These are phyloP conservation scores for Alosa sapidissima DNA, from an alignment of 2,797 vertebrate species.

Conservation along the genomic window DNA sequence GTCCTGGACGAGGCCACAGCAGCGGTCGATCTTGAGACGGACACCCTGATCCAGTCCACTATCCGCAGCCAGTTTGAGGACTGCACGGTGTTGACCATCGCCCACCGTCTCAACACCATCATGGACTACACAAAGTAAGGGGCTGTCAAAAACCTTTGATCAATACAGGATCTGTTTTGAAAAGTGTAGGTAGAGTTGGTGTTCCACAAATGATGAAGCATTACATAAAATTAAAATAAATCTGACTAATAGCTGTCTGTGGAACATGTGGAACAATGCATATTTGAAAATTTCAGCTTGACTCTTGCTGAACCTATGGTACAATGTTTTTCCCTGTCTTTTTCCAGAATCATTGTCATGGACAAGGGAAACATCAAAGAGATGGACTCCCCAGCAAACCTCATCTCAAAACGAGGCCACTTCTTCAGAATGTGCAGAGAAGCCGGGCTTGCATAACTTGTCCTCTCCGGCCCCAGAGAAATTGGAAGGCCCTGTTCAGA, in stretches of 20 bases:
- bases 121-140: slow-evolving; percentile 89
- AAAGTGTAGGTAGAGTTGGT: background rate
- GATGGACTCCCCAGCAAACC: slow-evolving; percentile 82
- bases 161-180: background rate
- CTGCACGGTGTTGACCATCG: slow-evolving; percentile 90
- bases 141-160: background rate
- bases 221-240: background rate
- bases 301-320: background rate
- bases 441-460: slow-evolving; percentile 77
- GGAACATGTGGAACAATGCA: no score
- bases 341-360: slow-evolving; percentile 89
- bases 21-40: slow-evolving; percentile 88
- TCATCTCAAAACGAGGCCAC: slow-evolving; percentile 83
- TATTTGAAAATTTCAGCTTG: no score
- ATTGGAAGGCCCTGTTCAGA: slow-evolving; percentile 9
- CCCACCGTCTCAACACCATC: slow-evolving; percentile 87
- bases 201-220: background rate
- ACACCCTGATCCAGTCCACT: slow-evolving; percentile 87
- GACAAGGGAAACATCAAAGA: slow-evolving; percentile 87
- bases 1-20: slow-evolving; percentile 94
- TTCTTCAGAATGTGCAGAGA: slow-evolving; percentile 90
- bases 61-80: slow-evolving; percentile 84
- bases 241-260: no score
- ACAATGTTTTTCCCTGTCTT: background rate
- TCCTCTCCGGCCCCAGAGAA: background rate